These are phyloP conservation scores for Lepisosteus oculatus DNA, from an alignment of 2,113 vertebrate species.

Conservation along the genomic window DNA sequence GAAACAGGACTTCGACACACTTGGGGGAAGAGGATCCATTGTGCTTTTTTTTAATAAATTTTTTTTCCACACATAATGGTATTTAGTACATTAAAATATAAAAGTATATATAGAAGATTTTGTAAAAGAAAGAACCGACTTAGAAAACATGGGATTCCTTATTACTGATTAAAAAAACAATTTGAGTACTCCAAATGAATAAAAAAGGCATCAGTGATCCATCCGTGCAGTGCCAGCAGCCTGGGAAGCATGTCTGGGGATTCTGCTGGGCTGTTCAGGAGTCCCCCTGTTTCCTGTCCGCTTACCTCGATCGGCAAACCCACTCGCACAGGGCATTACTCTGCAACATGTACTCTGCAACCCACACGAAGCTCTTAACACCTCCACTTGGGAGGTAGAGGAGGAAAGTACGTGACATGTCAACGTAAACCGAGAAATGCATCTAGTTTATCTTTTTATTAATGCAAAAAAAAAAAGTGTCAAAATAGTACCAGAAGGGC, in stretches of 20 bases:
- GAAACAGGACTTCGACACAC: too few species aligned
- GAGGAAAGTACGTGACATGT: slow-evolving; percentile 78
- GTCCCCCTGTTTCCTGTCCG: too few species aligned
- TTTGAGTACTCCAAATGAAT: slow-evolving; percentile 40
- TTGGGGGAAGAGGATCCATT: too few species aligned
- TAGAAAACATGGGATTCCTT: slow-evolving; percentile 61
- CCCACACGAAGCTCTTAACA: slow-evolving; percentile 31
- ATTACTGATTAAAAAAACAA: slow-evolving; percentile 39
- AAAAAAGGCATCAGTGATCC: slow-evolving; percentile 66
- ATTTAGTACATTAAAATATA: slow-evolving; percentile 73
- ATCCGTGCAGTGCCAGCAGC: slow-evolving; percentile 47
- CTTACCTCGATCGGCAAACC: too few species aligned
- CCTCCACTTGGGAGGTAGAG: slow-evolving; percentile 69
- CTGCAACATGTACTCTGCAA: slow-evolving; percentile 17
- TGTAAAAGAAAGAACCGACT: slow-evolving; percentile 62
- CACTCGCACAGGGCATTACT: too few species aligned
- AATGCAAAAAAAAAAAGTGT: slow-evolving; percentile 78
- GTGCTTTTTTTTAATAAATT: slow-evolving; percentile 42
- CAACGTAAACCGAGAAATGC: slow-evolving; percentile 79
- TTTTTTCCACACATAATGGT: slow-evolving; percentile 59
- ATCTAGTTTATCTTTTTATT: slow-evolving; percentile 71
- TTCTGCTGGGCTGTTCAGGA: neutral
- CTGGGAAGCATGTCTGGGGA: neutral
- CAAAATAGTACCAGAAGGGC: slow-evolving; percentile 86
- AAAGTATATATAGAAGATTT: slow-evolving; percentile 51